phyloP scores from a whole-genome alignment of 2,888 invertebrate genomes.

The Drosophila borborema region DNA sequence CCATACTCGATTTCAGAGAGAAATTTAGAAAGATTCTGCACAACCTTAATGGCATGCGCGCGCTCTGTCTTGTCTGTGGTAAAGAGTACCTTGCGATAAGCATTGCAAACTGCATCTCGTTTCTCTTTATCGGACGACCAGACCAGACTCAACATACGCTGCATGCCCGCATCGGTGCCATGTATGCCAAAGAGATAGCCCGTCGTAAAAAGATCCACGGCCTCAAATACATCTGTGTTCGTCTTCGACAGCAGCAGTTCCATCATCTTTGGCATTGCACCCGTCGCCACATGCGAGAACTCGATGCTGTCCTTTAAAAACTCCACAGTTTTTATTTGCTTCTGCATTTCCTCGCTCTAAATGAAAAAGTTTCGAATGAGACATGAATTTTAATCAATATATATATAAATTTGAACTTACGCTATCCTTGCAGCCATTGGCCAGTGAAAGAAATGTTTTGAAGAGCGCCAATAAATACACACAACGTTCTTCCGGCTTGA shows the following conservation, averaged over 20 bases:
- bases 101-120: constrained; percentile 90
- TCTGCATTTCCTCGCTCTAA: constrained; percentile 86
- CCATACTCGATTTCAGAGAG: constrained; percentile 86
- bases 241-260: constrained; percentile 90
- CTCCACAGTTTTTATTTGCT: constrained; percentile 88
- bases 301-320: constrained; percentile 89
- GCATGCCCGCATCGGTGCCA: constrained; percentile 89
- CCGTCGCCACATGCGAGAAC: constrained; percentile 85
- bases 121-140: constrained; percentile 92
- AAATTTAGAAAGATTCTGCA: constrained; percentile 87
- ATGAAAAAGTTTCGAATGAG: neutral
- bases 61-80: constrained; percentile 85
- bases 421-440: constrained; percentile 80
- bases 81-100: constrained; percentile 88
- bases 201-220: constrained; percentile 94
- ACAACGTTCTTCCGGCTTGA: constrained; percentile 81
- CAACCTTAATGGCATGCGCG: constrained; percentile 86
- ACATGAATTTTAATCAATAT: neutral
- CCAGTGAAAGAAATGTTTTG: constrained; percentile 83
- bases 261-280: constrained; percentile 88
- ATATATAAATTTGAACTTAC: constrained; percentile 69
- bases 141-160: constrained; percentile 91
- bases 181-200: constrained; percentile 92
- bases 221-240: constrained; percentile 93
- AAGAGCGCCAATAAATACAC: constrained; percentile 81